Evolutionary conservation across 1,140 invertebrate species (phyloP).

Genomic region (Macrotrachela quadricornifera): DNA sequence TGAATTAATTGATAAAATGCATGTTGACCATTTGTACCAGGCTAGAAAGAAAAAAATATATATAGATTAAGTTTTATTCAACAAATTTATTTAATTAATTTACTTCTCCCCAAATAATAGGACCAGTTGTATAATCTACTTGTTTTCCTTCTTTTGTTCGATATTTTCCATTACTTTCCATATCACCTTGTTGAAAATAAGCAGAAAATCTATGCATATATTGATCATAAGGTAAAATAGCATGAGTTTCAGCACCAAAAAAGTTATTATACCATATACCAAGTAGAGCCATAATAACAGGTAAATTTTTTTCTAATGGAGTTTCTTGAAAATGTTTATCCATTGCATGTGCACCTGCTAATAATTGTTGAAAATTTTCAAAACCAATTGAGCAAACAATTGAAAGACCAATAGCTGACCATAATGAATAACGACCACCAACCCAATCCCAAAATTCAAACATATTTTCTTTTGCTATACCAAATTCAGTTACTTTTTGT

Average conservation of each 20-base stretch:
- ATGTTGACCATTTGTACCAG: slow-evolving; percentile 89
- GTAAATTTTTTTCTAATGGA: slow-evolving; percentile 83
- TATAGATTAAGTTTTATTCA: too few species aligned
- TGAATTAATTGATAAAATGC: slow-evolving; percentile 32
- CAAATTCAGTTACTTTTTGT: slow-evolving; percentile 70
- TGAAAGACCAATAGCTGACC: slow-evolving; percentile 93
- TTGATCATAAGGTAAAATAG: slow-evolving; percentile 80
- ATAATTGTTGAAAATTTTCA: slow-evolving; percentile 76
- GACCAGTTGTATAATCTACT: slow-evolving; percentile 64
- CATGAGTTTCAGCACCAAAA: slow-evolving; percentile 77
- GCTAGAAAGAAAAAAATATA: slow-evolving; percentile 21
- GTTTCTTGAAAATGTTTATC: slow-evolving; percentile 75
- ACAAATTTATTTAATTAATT: slow-evolving; percentile 2
- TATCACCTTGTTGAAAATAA: slow-evolving; percentile 98
- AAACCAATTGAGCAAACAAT: slow-evolving; percentile 79
- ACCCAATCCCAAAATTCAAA: slow-evolving; percentile 99
- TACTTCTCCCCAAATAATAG: slow-evolving; percentile 71
- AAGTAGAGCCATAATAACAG: slow-evolving; percentile 72
- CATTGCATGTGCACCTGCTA: slow-evolving; percentile 72
- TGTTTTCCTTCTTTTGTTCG: slow-evolving; percentile 47
- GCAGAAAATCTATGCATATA: slow-evolving; percentile 94
- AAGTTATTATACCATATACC: slow-evolving; percentile 94
- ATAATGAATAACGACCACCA: slow-evolving; percentile 84
- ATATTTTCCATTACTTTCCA: slow-evolving; percentile 98
- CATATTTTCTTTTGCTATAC: slow-evolving; percentile 89